Percentiles rank a stretch among this genome's conserved stretches.
phyloP scores from a whole-genome alignment of 2,113 vertebrate genomes.

The Puntigrus tetrazona region DNA sequence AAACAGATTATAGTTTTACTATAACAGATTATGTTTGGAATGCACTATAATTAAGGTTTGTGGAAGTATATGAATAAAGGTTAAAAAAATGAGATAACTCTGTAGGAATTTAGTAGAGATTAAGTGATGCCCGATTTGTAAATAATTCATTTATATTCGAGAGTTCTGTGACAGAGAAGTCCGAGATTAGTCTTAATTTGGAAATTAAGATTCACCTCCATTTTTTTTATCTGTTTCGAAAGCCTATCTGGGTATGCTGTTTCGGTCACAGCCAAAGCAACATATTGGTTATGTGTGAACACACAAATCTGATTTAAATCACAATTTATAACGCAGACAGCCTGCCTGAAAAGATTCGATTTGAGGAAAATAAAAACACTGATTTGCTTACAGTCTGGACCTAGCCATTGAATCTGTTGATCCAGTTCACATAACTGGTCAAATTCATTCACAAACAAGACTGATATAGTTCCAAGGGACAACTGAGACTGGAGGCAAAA shows the following conservation, averaged over 20 bases:
- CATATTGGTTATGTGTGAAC: not conserved
- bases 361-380: not conserved
- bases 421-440: not conserved
- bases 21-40: not conserved
- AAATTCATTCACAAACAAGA: not conserved
- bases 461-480: not conserved
- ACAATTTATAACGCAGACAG: not conserved
- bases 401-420: not conserved
- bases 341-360: not conserved
- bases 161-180: not conserved
- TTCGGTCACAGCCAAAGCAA: not conserved
- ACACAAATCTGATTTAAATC: not conserved
- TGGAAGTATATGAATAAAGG: too few relatives aligned
- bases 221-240: not conserved
- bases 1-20: constrained; percentile 8
- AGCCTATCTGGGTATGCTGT: not conserved
- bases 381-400: not conserved
- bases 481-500: not conserved
- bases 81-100: too few relatives aligned
- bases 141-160: not conserved
- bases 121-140: not conserved
- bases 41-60: not conserved
- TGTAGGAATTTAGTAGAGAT: not conserved
- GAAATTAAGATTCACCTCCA: not conserved
- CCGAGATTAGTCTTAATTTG: too few relatives aligned